Evolutionary conservation across 2,888 invertebrate species (phyloP).

Genomic region (Dioctria rufipes): DNA sequence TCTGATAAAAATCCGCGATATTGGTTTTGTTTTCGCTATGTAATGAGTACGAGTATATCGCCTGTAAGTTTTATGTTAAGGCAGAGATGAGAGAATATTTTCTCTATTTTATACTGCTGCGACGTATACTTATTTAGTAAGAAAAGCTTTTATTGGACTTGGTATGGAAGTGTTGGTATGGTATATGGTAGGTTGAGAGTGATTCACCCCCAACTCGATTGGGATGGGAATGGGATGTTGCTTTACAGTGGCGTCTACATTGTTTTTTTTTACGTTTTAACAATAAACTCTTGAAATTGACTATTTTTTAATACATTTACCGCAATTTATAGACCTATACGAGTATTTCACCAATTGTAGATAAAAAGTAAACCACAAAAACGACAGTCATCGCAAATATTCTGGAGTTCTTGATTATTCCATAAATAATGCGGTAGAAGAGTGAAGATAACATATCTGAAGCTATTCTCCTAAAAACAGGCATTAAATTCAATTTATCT

Average conservation of each 20-base stretch:
- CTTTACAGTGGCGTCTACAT: constrained; percentile 30
- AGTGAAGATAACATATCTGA: too few species aligned
- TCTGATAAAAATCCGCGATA: constrained; percentile 37
- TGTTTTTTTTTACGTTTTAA: not conserved
- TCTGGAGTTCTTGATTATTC: too few species aligned
- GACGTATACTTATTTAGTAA: not conserved
- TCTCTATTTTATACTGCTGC: not conserved
- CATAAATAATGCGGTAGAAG: too few species aligned
- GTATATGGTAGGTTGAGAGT: constrained; percentile 4
- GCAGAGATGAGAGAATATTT: not conserved
- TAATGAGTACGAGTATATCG: constrained; percentile 31
- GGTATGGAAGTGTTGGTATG: constrained; percentile 19
- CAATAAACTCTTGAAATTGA: not conserved
- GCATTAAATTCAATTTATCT: too few species aligned
- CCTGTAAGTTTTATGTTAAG: constrained; percentile 11
- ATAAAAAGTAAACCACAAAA: not conserved
- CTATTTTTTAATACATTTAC: not conserved
- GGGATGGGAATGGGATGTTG: not conserved
- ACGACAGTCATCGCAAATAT: not conserved
- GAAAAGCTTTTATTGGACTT: constrained; percentile 18
- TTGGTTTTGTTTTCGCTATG: constrained; percentile 31
- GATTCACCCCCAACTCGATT: constrained; percentile 36
- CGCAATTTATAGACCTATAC: not conserved
- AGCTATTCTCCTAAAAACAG: too few species aligned
- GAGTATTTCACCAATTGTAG: not conserved